Percentiles rank a stretch among this genome's conserved stretches.
Conservation (phyloP, 2,113 vertebrate genomes). For the Rhabdomys dilectus region DNA sequence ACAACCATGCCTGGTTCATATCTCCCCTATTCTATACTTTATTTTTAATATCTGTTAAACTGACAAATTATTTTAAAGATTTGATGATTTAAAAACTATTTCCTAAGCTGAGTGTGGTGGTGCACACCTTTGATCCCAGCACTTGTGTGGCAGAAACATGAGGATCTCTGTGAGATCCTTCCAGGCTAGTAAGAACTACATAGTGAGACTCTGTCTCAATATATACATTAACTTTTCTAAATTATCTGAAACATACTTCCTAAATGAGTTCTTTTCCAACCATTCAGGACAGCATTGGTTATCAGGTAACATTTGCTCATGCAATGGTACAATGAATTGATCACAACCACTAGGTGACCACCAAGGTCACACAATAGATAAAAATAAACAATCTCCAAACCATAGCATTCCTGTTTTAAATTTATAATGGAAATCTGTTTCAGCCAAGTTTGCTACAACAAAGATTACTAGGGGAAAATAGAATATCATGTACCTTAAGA, state of each 20-base stretch:
- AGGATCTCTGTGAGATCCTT: background rate
- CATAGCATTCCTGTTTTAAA: background rate
- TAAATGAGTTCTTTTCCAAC: conserved; percentile 8
- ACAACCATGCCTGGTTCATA: background rate
- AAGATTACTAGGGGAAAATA: background rate
- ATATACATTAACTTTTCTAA: background rate
- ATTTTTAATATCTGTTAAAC: conserved; percentile 5
- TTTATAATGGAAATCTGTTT: background rate
- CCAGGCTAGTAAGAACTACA: background rate
- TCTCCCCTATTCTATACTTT: background rate
- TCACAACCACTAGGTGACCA: background rate
- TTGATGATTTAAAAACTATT: background rate
- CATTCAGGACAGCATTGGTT: background rate
- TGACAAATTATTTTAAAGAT: background rate
- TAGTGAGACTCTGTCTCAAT: background rate
- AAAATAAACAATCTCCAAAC: background rate
- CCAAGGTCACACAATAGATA: background rate
- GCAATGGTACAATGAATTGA: background rate
- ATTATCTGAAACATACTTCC: conserved; percentile 9
- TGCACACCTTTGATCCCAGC: background rate
- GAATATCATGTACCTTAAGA: background rate
- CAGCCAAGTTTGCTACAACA: conserved; percentile 3
- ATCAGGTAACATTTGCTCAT: background rate
- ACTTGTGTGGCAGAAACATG: background rate
- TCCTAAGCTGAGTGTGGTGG: background rate